A percentile compares a stretch with the other conserved stretches of the same genome.
Conservation (phyloP, 2,797 vertebrate genomes). For the Danio aesculapii region DNA sequence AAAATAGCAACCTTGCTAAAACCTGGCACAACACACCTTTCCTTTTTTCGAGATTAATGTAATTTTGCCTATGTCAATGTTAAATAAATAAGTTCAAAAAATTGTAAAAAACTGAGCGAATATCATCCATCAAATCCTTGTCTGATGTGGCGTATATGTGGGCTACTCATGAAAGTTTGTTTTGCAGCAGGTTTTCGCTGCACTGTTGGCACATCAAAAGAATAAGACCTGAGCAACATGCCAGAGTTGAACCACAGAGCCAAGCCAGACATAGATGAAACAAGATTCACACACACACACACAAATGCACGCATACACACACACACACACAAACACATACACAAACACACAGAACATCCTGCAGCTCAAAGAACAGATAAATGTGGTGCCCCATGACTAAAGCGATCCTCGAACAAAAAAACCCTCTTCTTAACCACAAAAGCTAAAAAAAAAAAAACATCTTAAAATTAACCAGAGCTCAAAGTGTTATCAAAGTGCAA, state of each 20-base stretch:
- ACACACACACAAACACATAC: slow-evolving; percentile 19
- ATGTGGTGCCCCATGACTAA: neutral
- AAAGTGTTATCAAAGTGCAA: slow-evolving; percentile 1
- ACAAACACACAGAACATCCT: slow-evolving; percentile 45
- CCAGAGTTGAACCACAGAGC: slow-evolving; percentile 63
- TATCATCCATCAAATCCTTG: neutral
- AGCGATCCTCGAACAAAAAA: slow-evolving; percentile 30
- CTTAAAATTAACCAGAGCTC: neutral
- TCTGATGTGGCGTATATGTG: slow-evolving; percentile 1
- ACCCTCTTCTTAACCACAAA: slow-evolving; percentile 6
- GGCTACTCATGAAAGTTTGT: slow-evolving; percentile 11
- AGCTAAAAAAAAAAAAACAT: neutral
- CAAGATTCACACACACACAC: slow-evolving; percentile 14
- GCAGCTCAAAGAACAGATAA: slow-evolving; percentile 29
- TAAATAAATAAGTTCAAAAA: neutral
- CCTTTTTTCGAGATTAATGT: too few species aligned
- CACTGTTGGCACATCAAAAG: slow-evolving; percentile 60
- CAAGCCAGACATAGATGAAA: slow-evolving; percentile 61
- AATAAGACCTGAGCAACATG: slow-evolving; percentile 54
- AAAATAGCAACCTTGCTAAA: too few species aligned
- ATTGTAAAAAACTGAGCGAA: neutral
- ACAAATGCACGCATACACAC: slow-evolving; percentile 11
- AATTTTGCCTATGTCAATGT: too few species aligned
- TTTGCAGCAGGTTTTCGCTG: slow-evolving; percentile 57
- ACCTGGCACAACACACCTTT: too few species aligned